Evolutionary conservation across 1,140 invertebrate species (phyloP).

Genomic region (Ceratina australensis): DNA sequence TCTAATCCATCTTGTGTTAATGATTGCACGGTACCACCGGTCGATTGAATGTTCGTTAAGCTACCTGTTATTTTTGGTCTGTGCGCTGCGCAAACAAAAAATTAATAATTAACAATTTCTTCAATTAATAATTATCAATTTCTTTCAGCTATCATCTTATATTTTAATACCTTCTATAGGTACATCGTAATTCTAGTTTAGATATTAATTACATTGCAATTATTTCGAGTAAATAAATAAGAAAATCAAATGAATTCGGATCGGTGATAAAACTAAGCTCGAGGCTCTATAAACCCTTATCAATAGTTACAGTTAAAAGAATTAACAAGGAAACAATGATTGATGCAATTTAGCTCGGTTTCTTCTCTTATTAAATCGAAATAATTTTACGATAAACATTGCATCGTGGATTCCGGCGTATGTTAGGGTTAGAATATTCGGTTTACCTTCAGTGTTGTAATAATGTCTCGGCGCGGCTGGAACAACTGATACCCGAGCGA

Average conservation of each 20-base stretch:
- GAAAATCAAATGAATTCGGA: no score
- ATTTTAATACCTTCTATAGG: no score
- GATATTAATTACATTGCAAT: no score
- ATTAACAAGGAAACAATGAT: no score
- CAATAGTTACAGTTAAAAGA: no score
- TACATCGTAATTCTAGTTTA: no score
- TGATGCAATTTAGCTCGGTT: no score
- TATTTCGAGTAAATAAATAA: no score
- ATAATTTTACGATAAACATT: background rate
- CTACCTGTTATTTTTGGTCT: constrained; percentile 67
- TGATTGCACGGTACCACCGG: constrained; percentile 42
- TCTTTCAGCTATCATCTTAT: no score
- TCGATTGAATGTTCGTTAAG: constrained; percentile 68
- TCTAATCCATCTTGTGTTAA: constrained; percentile 51
- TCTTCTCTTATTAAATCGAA: background rate
- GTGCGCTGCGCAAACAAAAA: constrained; percentile 36
- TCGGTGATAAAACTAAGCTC: no score
- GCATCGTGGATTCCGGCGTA: constrained; percentile 1
- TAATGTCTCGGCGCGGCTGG: constrained; percentile 56
- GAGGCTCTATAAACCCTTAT: no score
- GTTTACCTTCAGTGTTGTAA: constrained; percentile 65
- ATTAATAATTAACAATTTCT: constrained; percentile 1
- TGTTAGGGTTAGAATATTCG: constrained; percentile 60
- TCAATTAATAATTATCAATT: no score
- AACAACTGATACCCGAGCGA: constrained; percentile 55